Conservation (phyloP, 2,888 invertebrate species). For the Notodonta dromedarius region DNA sequence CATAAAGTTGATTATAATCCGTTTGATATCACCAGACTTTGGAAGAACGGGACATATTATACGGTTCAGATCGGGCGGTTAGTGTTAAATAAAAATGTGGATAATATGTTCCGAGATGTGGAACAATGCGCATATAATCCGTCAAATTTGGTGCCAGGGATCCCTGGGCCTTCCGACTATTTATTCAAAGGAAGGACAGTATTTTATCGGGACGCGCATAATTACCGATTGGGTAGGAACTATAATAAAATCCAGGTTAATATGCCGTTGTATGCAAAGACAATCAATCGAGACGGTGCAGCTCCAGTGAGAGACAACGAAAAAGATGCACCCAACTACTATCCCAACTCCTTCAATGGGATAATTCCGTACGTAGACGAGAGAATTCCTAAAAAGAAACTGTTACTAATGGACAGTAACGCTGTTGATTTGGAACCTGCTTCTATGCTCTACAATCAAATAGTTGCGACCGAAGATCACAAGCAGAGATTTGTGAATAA, state of each 20-base stretch:
- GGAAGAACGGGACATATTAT: slow-evolving; percentile 73
- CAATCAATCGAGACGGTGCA: slow-evolving; percentile 46
- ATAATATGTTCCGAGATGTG: slow-evolving; percentile 77
- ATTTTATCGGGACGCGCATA: slow-evolving; percentile 83
- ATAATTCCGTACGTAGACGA: slow-evolving; percentile 47
- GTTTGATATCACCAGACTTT: slow-evolving; percentile 72
- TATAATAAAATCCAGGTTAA: slow-evolving; percentile 48
- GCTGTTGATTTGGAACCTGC: slow-evolving; percentile 80
- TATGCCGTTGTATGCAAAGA: slow-evolving; percentile 37
- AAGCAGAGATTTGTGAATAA: slow-evolving; percentile 28
- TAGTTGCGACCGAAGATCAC: slow-evolving; percentile 80
- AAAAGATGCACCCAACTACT: slow-evolving; percentile 48
- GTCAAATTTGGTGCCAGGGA: slow-evolving; percentile 61
- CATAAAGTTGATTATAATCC: slow-evolving; percentile 65
- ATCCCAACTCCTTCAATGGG: slow-evolving; percentile 51
- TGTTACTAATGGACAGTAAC: slow-evolving; percentile 36
- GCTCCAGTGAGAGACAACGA: slow-evolving; percentile 43
- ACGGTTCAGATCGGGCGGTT: slow-evolving; percentile 77
- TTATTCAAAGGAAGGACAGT: slow-evolving; percentile 78
- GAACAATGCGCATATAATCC: slow-evolving; percentile 80
- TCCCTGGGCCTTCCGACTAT: slow-evolving; percentile 79
- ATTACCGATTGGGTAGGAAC: slow-evolving; percentile 49
- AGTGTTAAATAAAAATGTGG: slow-evolving; percentile 76
- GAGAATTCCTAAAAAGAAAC: slow-evolving; percentile 28
- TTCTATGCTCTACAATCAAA: slow-evolving; percentile 87